Conservation (phyloP, 2,113 vertebrate genomes). For the Pomatorhinus ruficollis region DNA sequence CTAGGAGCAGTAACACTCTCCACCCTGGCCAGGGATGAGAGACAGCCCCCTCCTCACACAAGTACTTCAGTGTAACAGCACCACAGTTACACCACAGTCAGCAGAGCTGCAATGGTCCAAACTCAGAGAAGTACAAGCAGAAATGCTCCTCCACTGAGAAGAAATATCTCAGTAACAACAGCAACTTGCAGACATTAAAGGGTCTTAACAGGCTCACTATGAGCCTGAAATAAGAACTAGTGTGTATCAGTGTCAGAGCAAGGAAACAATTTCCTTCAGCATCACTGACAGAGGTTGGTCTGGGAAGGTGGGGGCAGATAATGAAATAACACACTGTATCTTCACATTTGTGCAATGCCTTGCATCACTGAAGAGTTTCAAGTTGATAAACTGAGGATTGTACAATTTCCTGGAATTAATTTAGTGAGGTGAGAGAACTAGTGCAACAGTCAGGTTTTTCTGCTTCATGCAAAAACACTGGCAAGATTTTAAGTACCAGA, state of each 20-base stretch:
- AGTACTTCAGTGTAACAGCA: not conserved
- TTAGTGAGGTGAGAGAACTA: not conserved
- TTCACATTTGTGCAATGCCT: not conserved
- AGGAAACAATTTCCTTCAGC: not conserved
- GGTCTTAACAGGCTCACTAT: not conserved
- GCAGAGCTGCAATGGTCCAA: not conserved
- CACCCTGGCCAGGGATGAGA: not conserved
- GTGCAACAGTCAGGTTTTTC: not conserved
- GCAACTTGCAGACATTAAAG: not conserved
- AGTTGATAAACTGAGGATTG: not conserved
- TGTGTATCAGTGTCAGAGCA: not conserved
- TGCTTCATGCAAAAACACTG: not conserved
- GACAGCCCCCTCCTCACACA: not conserved
- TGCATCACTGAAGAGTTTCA: not conserved
- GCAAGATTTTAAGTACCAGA: not conserved
- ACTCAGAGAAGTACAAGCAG: not conserved
- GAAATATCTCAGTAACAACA: not conserved
- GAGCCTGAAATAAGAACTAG: not conserved
- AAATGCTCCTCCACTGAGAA: not conserved
- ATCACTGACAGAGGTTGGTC: not conserved
- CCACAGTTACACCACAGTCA: not conserved
- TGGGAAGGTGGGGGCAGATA: not conserved
- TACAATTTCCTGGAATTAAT: not conserved
- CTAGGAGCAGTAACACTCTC: not conserved
- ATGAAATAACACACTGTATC: not conserved